phyloP scores from a whole-genome alignment of 2,797 vertebrate genomes.

The Siniperca obscura region DNA sequence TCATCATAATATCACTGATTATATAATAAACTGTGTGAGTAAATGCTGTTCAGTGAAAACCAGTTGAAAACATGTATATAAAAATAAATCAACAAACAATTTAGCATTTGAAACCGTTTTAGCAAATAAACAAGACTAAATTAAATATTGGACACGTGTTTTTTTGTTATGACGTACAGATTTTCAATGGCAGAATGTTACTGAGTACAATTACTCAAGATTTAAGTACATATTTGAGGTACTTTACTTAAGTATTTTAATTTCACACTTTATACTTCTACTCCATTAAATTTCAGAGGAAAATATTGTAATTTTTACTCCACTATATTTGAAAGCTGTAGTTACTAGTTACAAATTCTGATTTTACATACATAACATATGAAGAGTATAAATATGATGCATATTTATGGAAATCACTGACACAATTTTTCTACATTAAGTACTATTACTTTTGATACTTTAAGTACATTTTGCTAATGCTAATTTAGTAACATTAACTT shows the following conservation, averaged over 20 bases:
- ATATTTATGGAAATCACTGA: not conserved
- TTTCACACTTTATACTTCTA: not conserved
- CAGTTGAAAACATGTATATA: not conserved
- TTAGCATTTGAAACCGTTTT: not conserved
- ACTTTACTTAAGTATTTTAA: not conserved
- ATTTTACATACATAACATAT: not conserved
- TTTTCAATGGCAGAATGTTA: not conserved
- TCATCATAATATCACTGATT: conserved; percentile 40
- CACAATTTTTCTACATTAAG: too few relatives aligned
- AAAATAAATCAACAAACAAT: conserved; percentile 1
- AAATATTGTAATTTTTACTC: not conserved
- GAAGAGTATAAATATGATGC: not conserved
- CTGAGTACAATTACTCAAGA: not conserved
- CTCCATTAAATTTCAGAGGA: not conserved
- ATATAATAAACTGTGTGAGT: conserved; percentile 25
- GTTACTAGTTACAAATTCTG: not conserved
- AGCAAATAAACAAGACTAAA: not conserved
- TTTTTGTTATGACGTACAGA: not conserved
- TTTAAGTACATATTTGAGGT: not conserved
- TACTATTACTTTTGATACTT: too few relatives aligned
- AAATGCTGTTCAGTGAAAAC: conserved; percentile 18
- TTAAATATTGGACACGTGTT: not conserved
- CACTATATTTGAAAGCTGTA: not conserved
- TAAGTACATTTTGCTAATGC: too few relatives aligned
- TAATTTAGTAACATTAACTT: not conserved